Percentiles rank a stretch among this genome's conserved stretches.
phyloP scores from a whole-genome alignment of 2,797 vertebrate species.

The Urosaurus nigricauda region DNA sequence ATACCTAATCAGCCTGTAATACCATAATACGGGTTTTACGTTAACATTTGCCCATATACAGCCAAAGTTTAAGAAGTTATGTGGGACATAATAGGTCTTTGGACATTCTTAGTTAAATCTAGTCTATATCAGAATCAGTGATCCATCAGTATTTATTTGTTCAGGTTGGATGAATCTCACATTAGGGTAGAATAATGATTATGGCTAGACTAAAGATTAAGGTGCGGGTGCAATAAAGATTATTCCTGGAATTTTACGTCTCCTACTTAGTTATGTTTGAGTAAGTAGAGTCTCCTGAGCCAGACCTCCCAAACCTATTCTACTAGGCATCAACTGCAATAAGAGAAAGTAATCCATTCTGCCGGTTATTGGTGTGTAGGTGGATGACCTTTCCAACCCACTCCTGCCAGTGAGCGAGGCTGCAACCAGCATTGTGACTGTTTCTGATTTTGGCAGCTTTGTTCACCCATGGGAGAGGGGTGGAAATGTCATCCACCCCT shows the following conservation, averaged over 20 bases:
- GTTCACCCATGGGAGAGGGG: too few species aligned
- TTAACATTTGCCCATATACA: background rate
- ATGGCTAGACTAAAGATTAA: background rate
- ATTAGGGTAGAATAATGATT: background rate
- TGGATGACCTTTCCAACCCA: too few species aligned
- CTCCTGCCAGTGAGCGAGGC: too few species aligned
- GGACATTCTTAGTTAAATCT: conserved; percentile 3
- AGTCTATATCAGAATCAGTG: background rate
- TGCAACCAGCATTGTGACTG: too few species aligned
- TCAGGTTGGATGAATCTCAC: background rate
- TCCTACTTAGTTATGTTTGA: background rate
- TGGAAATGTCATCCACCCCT: too few species aligned
- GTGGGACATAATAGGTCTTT: background rate
- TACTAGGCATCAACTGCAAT: too few species aligned
- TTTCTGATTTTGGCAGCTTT: too few species aligned
- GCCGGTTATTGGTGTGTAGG: too few species aligned
- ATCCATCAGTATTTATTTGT: background rate
- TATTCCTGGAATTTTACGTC: background rate
- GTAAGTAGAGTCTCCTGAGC: too few species aligned
- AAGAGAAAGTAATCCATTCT: too few species aligned
- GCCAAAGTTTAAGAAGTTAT: background rate
- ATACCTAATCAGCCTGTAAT: background rate
- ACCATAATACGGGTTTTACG: background rate
- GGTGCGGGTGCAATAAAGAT: too few species aligned
- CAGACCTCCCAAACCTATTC: too few species aligned